Base-by-base conservation (phyloP, 2,797 vertebrate species). In the Lepus oiostolus region DNA sequence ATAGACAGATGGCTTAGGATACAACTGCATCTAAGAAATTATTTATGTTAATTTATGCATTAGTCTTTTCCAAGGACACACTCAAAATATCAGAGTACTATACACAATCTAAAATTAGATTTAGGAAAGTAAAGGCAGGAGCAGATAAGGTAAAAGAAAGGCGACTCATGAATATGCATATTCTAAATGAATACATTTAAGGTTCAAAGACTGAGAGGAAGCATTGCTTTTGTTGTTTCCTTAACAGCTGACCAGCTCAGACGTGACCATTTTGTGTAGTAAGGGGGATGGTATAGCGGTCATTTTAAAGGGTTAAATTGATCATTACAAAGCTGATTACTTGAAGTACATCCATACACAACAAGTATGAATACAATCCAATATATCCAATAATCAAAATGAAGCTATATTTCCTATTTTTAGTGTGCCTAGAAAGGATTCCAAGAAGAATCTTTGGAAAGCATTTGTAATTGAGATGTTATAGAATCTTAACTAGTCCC, bases 1-100 rank as follows among this genome's bases (percentile, higher is more conserved):
- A 93, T 42, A 96, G 89, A 96, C 96, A 97, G 96, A 96, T 96
- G 89, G 95, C 28, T 95, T 90, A 85, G 85, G 89, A 90, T 90
- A 87, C 91, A 96, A 95, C 21, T 90, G 70, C 70, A 83, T 90
- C 71, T 90, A 68, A 88, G 52, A 58, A 62, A 96, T 94, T 95
- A 97, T 96, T 96, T 94, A 95, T 97, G 96, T 38, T 97, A 97
- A 97, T 97, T 93, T 91, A 97, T 97, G 85, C 97, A 97, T 97
- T 97, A 97, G 94, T 96, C 94, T 97, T 97, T 97, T 96, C 95
- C 96, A 97, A 97, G 89, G 86, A 79, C 95, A 88, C 79, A 95
- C 94, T 96, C 95, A 97, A 97, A 96, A 96, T 97, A 97, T 95
- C 79, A 12, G 85, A 93, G 89, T 94, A 97, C 97, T 97, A 95